Percentiles rank a stretch among this genome's conserved stretches.
These are phyloP conservation scores for Chionoecetes opilio DNA, from an alignment of 1,140 invertebrate genomes.

Conservation along the genomic window DNA sequence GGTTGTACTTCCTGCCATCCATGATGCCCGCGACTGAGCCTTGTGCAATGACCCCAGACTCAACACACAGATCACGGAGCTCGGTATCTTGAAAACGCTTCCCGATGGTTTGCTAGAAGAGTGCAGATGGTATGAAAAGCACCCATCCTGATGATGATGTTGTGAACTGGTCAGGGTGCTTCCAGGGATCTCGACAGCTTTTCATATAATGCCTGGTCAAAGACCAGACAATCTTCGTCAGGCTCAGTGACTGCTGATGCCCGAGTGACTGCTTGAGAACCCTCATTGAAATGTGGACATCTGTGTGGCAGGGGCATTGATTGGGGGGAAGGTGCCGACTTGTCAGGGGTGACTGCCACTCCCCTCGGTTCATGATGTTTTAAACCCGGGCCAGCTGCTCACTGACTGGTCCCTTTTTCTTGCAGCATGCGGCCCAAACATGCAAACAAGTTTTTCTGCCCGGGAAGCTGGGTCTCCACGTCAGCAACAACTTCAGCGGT, in stretches of 20 bases:
- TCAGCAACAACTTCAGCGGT: neutral
- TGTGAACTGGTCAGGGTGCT: constrained; percentile 32
- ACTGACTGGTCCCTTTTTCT: constrained; percentile 32
- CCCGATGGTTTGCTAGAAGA: constrained; percentile 27
- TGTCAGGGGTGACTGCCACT: constrained; percentile 12
- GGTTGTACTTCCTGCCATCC: constrained; percentile 30
- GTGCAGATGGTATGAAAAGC: neutral
- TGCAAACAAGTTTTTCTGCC: constrained; percentile 7
- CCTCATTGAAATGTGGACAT: constrained; percentile 35
- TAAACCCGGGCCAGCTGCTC: constrained; percentile 56
- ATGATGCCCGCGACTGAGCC: neutral
- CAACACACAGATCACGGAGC: neutral
- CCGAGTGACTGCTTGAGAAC: neutral
- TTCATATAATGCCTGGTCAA: constrained; percentile 53
- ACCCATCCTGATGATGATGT: constrained; percentile 47
- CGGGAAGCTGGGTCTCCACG: constrained; percentile 52
- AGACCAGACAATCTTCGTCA: neutral
- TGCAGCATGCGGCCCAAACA: neutral
- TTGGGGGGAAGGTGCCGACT: neutral
- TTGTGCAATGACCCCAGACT: neutral
- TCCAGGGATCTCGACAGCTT: constrained; percentile 34
- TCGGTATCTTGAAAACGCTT: constrained; percentile 20
- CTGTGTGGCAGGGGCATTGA: constrained; percentile 40
- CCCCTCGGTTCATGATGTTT: neutral
- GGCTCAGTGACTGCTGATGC: neutral